phyloP scores from a whole-genome alignment of 1,140 invertebrate genomes.

The Heliconius melpomene region DNA sequence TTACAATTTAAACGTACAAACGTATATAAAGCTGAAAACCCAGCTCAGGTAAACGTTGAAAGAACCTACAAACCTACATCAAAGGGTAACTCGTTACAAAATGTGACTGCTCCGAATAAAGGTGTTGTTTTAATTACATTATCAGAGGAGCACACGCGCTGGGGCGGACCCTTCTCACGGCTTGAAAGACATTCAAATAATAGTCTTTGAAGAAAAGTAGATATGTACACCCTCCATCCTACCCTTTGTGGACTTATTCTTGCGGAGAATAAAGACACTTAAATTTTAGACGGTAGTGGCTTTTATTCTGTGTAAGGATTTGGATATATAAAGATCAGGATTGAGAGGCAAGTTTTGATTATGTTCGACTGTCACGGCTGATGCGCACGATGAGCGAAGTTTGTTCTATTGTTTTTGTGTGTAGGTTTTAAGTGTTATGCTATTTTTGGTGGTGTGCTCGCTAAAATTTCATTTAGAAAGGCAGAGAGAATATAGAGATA shows the following conservation, averaged over 20 bases:
- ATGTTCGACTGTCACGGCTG: constrained; percentile 69
- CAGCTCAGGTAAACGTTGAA: constrained; percentile 26
- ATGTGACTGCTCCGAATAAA: constrained; percentile 69
- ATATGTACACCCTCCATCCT: constrained; percentile 26
- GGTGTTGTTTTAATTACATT: constrained; percentile 81
- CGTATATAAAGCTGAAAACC: constrained; percentile 3
- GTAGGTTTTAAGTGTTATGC: constrained; percentile 25
- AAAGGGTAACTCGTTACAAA: constrained; percentile 60
- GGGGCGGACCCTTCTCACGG: constrained; percentile 75
- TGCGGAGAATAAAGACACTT: constrained; percentile 22
- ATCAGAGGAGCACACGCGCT: constrained; percentile 72
- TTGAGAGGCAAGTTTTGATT: constrained; percentile 68
- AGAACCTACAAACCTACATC: constrained; percentile 42
- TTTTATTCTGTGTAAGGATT: constrained; percentile 12
- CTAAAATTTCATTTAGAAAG: neutral
- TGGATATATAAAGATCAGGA: constrained; percentile 5
- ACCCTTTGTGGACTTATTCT: neutral
- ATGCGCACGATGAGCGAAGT: constrained; percentile 46
- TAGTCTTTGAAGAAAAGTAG: constrained; percentile 78
- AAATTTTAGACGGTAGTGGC: neutral
- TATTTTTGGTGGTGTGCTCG: constrained; percentile 11
- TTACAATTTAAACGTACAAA: constrained; percentile 7
- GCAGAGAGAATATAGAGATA: too few relatives aligned
- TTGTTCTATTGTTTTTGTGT: constrained; percentile 39
- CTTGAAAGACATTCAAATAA: constrained; percentile 80